Evolutionary conservation across 2,888 invertebrate genomes (phyloP).

Genomic region (Xestia rhomboidea): DNA sequence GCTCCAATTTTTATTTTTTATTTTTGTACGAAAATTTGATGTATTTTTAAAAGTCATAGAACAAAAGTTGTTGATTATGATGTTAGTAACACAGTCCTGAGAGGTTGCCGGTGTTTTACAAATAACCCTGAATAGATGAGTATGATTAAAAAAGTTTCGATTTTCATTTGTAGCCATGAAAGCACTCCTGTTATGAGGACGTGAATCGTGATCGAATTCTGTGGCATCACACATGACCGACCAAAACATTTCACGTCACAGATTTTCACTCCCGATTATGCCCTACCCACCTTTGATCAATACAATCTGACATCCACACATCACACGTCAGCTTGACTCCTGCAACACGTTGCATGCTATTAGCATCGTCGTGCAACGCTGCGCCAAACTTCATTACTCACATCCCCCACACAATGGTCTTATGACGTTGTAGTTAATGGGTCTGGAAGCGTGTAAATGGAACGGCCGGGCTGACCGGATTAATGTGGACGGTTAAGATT

Average conservation of each 20-base stretch:
- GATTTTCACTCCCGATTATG: background rate
- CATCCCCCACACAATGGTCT: constrained; percentile 35
- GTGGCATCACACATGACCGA: background rate
- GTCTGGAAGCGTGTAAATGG: constrained; percentile 38
- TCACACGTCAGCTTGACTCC: background rate
- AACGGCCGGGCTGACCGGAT: constrained; percentile 16
- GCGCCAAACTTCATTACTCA: constrained; percentile 35
- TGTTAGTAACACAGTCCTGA: too few relatives aligned
- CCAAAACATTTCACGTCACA: background rate
- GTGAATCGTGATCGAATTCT: background rate
- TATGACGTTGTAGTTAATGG: constrained; percentile 36
- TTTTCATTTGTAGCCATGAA: background rate
- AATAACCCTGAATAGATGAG: too few relatives aligned
- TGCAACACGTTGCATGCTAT: constrained; percentile 9
- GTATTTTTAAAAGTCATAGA: too few relatives aligned
- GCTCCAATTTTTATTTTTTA: too few relatives aligned
- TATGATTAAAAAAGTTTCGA: background rate
- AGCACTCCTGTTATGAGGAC: background rate
- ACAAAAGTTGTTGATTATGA: too few relatives aligned
- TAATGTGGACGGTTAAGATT: constrained; percentile 8
- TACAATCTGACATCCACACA: constrained; percentile 1
- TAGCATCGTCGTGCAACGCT: constrained; percentile 7
- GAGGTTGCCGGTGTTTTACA: too few relatives aligned
- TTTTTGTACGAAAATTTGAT: too few relatives aligned
- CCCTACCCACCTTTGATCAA: background rate